Conservation (phyloP, 1,140 invertebrate genomes). For the Drosophila rufa region DNA sequence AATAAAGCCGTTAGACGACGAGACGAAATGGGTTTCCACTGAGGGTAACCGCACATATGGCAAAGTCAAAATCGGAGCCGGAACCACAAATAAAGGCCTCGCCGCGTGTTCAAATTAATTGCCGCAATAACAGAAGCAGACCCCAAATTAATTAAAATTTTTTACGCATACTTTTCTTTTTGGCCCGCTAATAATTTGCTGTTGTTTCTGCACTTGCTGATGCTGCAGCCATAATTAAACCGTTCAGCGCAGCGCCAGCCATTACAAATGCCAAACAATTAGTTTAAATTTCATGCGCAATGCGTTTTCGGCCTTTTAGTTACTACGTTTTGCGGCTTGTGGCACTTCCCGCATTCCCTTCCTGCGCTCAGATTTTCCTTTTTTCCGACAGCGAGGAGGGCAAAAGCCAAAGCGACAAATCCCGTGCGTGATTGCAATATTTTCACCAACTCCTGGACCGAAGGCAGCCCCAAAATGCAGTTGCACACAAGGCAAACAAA, state of each 20-base stretch:
- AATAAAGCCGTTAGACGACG: slow-evolving; percentile 13
- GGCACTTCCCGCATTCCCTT: not conserved
- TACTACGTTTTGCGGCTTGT: slow-evolving; percentile 59
- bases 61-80: slow-evolving; percentile 61
- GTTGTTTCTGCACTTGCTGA: slow-evolving; percentile 32
- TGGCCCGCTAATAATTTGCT: slow-evolving; percentile 72
- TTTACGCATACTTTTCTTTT: slow-evolving; percentile 23
- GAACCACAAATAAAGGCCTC: slow-evolving; percentile 39
- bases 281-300: slow-evolving; percentile 76
- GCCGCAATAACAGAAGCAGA: slow-evolving; percentile 70
- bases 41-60: slow-evolving; percentile 76
- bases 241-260: slow-evolving; percentile 63
- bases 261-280: slow-evolving; percentile 78
- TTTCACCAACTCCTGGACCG: slow-evolving; percentile 42
- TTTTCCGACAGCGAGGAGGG: slow-evolving; percentile 17
- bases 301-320: slow-evolving; percentile 55
- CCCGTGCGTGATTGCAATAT: slow-evolving; percentile 80
- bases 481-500: slow-evolving; percentile 61
- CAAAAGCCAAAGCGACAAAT: slow-evolving; percentile 70
- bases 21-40: slow-evolving; percentile 1
- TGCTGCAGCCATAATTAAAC: slow-evolving; percentile 67
- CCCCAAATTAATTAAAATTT: slow-evolving; percentile 60
- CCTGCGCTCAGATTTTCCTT: slow-evolving; percentile 5
- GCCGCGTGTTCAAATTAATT: slow-evolving; percentile 81
- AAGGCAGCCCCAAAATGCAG: slow-evolving; percentile 53